Percentiles rank a stretch among this genome's conserved stretches.
These are phyloP conservation scores for Hypanus sabinus DNA, from an alignment of 2,113 vertebrate genomes.

Conservation along the genomic window DNA sequence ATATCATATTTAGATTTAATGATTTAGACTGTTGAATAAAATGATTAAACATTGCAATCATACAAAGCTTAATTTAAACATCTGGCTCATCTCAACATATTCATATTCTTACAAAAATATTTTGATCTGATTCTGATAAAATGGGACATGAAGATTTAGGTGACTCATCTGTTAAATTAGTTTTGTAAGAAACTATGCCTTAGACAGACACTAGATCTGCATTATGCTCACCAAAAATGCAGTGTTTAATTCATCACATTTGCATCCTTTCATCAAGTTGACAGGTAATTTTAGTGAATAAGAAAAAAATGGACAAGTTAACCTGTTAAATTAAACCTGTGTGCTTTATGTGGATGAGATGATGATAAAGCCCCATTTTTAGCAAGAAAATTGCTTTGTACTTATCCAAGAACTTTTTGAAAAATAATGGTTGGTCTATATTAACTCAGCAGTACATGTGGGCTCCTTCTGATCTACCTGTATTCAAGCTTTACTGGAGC, in stretches of 20 bases:
- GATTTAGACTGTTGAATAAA: too few relatives aligned
- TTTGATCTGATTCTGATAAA: too few relatives aligned
- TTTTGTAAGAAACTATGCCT: not conserved
- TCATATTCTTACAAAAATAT: too few relatives aligned
- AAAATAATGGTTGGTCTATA: not conserved
- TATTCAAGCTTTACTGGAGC: not conserved
- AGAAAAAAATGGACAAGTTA: not conserved
- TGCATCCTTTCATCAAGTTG: not conserved
- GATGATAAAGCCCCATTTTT: too few relatives aligned
- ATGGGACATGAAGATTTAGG: not conserved
- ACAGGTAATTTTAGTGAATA: not conserved
- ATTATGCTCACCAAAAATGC: not conserved
- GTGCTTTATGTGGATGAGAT: not conserved
- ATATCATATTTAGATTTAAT: not conserved
- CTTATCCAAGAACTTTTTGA: not conserved
- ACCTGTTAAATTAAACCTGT: not conserved
- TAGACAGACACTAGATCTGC: not conserved
- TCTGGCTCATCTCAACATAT: not conserved
- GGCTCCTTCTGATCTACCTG: not conserved
- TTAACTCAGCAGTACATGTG: not conserved
- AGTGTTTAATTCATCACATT: not conserved
- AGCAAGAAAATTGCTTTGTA: too few relatives aligned
- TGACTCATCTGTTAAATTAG: conserved; percentile 11
- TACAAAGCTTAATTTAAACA: not conserved
- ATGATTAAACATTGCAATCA: not conserved